Conservation (phyloP, 2,797 vertebrate species). For the Tinamus major region DNA sequence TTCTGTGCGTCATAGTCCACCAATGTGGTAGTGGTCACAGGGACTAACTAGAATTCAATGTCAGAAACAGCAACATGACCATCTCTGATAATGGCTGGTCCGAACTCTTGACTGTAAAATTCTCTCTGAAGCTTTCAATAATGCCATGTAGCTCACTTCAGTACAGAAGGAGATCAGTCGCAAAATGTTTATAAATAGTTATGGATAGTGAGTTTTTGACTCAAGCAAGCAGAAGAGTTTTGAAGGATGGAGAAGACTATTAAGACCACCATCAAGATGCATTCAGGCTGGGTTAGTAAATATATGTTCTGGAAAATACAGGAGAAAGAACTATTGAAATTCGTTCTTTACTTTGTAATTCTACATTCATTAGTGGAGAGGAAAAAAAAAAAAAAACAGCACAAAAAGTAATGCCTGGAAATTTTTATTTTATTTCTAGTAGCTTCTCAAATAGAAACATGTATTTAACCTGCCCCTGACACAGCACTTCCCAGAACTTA, state of each 20-base stretch:
- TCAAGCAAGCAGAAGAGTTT: neutral
- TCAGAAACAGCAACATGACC: conserved; percentile 53
- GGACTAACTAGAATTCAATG: conserved; percentile 45
- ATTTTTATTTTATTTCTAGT: neutral
- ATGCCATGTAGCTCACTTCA: neutral
- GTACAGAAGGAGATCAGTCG: neutral
- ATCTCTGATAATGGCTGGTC: neutral
- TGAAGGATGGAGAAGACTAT: neutral
- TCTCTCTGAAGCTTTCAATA: conserved; percentile 42
- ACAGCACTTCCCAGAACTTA: neutral
- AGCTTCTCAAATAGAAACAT: neutral
- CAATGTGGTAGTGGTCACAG: conserved; percentile 53
- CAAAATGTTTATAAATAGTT: neutral
- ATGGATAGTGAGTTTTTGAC: neutral
- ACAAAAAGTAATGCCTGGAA: neutral
- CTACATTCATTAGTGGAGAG: neutral
- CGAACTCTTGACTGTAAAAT: conserved; percentile 53
- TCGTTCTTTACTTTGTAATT: neutral
- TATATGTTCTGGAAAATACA: neutral
- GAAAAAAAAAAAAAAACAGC: neutral
- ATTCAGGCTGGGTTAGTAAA: neutral
- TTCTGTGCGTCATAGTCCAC: conserved; percentile 66
- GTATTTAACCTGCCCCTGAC: neutral
- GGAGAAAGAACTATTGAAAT: neutral
- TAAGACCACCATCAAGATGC: neutral